A percentile compares a stretch with the other conserved stretches of the same genome.
phyloP scores from a whole-genome alignment of 2,113 vertebrate species.

The Speoplatyrhinus poulsoni region DNA sequence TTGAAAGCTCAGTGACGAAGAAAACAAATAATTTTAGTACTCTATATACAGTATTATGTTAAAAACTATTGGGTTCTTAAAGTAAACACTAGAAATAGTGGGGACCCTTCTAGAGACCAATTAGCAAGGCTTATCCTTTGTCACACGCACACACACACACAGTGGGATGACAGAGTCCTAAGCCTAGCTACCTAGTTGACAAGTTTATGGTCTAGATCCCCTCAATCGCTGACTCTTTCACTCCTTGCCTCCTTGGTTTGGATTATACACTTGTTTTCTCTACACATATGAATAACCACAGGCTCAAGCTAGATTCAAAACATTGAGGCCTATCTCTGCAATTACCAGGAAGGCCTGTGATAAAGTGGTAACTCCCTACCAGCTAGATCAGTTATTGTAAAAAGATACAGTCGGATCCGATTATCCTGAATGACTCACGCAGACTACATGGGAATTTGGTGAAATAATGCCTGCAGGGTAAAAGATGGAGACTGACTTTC shows the following conservation, averaged over 20 bases:
- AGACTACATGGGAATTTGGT: conserved; percentile 14
- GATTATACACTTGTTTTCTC: neutral
- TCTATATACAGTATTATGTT: no score
- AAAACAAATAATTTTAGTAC: no score
- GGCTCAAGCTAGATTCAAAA: conserved; percentile 18
- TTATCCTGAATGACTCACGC: conserved; percentile 52
- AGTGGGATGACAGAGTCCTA: conserved; percentile 7
- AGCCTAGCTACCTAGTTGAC: conserved; percentile 38
- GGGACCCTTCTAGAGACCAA: conserved; percentile 29
- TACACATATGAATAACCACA: conserved; percentile 3
- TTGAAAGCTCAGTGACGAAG: no score
- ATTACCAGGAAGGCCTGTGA: conserved; percentile 55
- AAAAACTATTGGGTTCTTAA: no score
- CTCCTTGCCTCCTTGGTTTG: conserved; percentile 6
- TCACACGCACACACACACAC: conserved; percentile 7
- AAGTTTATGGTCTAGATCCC: conserved; percentile 54
- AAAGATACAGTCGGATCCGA: conserved; percentile 39
- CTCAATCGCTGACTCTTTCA: conserved; percentile 35
- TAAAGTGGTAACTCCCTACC: conserved; percentile 29
- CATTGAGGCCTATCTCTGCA: conserved; percentile 40
- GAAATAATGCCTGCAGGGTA: conserved; percentile 25
- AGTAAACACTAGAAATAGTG: neutral
- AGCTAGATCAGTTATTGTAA: conserved; percentile 26
- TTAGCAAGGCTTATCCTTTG: conserved; percentile 37
- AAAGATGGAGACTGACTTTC: conserved; percentile 31